Percentiles rank a stretch among this genome's conserved stretches.
Evolutionary conservation across 2,113 vertebrate genomes (phyloP).

Genomic region (Ia io): DNA sequence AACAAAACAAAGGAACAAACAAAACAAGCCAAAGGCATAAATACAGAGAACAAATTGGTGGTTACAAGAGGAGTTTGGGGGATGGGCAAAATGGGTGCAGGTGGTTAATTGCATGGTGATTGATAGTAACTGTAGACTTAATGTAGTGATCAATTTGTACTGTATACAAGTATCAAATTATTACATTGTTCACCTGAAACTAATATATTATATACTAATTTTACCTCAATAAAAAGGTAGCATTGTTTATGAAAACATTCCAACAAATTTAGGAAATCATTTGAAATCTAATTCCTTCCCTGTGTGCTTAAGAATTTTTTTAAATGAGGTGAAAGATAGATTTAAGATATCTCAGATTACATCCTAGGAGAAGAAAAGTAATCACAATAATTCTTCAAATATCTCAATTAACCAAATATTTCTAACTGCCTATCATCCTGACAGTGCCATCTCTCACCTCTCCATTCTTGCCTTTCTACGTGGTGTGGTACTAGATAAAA

Average conservation of each 20-base stretch:
- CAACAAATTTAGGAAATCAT: neutral
- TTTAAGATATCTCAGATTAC: neutral
- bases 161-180: neutral
- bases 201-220: neutral
- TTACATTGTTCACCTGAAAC: neutral
- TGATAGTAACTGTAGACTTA: neutral
- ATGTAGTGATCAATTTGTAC: neutral
- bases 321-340: neutral
- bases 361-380: neutral
- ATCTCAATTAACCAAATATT: neutral
- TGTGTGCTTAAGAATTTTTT: neutral
- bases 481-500: neutral
- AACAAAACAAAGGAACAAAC: neutral
- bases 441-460: neutral
- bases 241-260: conserved; percentile 32
- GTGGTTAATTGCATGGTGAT: neutral
- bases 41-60: neutral
- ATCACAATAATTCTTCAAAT: neutral
- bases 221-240: neutral
- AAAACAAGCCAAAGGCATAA: neutral
- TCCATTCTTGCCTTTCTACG: neutral
- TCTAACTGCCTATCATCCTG: neutral
- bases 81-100: neutral
- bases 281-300: neutral
- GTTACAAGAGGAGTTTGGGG: neutral